Conservation (phyloP, 2,797 vertebrate genomes). For the Hippopotamyrus pictus region DNA sequence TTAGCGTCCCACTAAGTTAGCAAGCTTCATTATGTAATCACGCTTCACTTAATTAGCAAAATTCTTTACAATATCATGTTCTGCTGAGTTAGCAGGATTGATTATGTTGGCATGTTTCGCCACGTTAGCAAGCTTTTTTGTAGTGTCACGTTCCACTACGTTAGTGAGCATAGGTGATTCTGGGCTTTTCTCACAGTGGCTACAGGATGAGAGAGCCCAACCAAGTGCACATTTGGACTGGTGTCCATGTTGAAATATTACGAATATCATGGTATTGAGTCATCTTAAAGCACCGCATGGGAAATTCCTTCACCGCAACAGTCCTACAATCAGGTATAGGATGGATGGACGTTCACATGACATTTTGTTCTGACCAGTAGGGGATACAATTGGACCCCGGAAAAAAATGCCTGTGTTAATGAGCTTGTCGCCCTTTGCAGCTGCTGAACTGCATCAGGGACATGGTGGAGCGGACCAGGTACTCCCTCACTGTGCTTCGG, state of each 20-base stretch:
- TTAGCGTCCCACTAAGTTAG: neutral
- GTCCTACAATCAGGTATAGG: neutral
- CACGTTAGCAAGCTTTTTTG: neutral
- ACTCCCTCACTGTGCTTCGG: conserved; percentile 71
- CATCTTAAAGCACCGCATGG: neutral
- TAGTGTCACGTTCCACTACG: neutral
- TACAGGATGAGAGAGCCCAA: neutral
- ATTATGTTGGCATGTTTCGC: neutral
- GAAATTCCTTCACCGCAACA: neutral
- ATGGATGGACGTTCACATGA: neutral
- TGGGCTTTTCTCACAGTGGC: neutral
- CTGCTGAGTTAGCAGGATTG: neutral
- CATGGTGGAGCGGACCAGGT: conserved; percentile 76
- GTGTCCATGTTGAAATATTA: neutral
- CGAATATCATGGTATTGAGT: neutral
- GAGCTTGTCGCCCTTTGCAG: conserved; percentile 36
- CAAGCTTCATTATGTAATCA: neutral
- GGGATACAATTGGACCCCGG: neutral
- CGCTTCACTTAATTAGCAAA: neutral
- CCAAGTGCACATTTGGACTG: neutral
- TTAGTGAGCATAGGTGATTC: neutral
- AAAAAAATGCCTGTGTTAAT: neutral
- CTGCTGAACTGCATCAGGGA: conserved; percentile 78
- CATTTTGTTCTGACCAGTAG: neutral
- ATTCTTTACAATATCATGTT: neutral